Evolutionary conservation across 1,140 invertebrate species (phyloP).

Genomic region (Meloidogyne hapla): DNA sequence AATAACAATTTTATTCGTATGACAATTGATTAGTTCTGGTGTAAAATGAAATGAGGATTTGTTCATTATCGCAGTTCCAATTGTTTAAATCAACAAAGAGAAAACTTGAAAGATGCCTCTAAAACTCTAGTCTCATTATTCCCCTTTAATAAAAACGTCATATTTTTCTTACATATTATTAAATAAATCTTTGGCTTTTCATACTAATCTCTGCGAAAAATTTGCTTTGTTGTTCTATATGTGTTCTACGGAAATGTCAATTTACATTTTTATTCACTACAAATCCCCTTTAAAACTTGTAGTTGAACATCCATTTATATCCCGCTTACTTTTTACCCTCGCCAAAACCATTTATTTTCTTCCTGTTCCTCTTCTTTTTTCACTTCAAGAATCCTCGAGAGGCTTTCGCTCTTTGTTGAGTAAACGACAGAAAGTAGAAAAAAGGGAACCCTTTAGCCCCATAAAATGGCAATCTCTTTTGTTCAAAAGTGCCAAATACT

Average conservation of each 20-base stretch:
- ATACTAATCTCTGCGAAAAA: too few relatives aligned
- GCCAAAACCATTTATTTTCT: neutral
- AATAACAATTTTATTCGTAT: too few relatives aligned
- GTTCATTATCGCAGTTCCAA: too few relatives aligned
- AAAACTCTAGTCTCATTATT: too few relatives aligned
- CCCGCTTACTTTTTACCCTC: neutral
- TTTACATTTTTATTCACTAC: neutral
- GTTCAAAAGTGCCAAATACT: conserved; percentile 4
- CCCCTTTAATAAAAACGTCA: too few relatives aligned
- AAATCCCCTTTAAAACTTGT: neutral
- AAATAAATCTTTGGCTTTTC: too few relatives aligned
- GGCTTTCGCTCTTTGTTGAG: neutral
- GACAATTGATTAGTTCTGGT: too few relatives aligned
- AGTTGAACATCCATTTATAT: neutral
- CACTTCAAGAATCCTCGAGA: neutral
- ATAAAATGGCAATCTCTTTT: conserved; percentile 1
- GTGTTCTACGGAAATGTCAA: neutral
- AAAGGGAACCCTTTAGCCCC: neutral
- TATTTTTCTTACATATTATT: too few relatives aligned
- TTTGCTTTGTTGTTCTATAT: neutral
- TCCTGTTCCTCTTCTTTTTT: neutral
- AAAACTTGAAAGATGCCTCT: too few relatives aligned
- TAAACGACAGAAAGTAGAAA: neutral
- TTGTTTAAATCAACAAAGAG: too few relatives aligned
- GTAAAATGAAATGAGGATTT: too few relatives aligned